Evolutionary conservation across 92 coral and sea anemone genomes (phyloP).

Genomic region (Galaxea fascicularis): DNA sequence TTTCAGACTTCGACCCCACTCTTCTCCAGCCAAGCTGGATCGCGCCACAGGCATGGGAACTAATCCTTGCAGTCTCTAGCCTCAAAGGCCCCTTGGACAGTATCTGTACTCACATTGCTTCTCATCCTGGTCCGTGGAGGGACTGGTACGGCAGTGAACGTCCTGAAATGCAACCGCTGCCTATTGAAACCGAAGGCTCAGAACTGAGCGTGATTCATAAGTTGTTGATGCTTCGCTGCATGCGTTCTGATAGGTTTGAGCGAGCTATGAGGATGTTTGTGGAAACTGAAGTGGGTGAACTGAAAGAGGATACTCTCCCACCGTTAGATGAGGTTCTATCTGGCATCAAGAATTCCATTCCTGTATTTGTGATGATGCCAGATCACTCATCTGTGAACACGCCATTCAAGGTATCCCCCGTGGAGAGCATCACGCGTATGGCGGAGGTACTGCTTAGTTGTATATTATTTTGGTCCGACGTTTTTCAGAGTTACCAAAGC

Average conservation of each 20-base stretch:
- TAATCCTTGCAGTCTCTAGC: slow-evolving; percentile 83
- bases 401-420: slow-evolving; percentile 67
- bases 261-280: slow-evolving; percentile 77
- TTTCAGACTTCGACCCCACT: slow-evolving; percentile 98
- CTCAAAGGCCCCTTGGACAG: slow-evolving; percentile 93
- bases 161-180: slow-evolving; percentile 78
- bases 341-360: slow-evolving; percentile 81
- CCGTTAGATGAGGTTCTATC: slow-evolving; percentile 74
- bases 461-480: not conserved
- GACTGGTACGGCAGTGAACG: slow-evolving; percentile 83
- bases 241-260: slow-evolving; percentile 88
- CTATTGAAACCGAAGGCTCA: slow-evolving; percentile 54
- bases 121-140: slow-evolving; percentile 84
- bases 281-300: slow-evolving; percentile 68
- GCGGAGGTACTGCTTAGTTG: slow-evolving; percentile 74
- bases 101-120: slow-evolving; percentile 91
- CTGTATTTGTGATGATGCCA: slow-evolving; percentile 81
- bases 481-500: not conserved
- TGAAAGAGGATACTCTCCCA: slow-evolving; percentile 74
- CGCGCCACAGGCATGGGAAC: slow-evolving; percentile 79
- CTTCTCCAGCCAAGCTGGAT: slow-evolving; percentile 95
- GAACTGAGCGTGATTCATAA: slow-evolving; percentile 59
- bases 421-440: slow-evolving; percentile 71
- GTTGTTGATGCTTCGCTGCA: slow-evolving; percentile 82
- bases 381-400: slow-evolving; percentile 66